Evolutionary conservation across 1,140 invertebrate species (phyloP), one percentile per base, ranked within the genome.

Genomic region (Apocrypta bakeri): DNA sequence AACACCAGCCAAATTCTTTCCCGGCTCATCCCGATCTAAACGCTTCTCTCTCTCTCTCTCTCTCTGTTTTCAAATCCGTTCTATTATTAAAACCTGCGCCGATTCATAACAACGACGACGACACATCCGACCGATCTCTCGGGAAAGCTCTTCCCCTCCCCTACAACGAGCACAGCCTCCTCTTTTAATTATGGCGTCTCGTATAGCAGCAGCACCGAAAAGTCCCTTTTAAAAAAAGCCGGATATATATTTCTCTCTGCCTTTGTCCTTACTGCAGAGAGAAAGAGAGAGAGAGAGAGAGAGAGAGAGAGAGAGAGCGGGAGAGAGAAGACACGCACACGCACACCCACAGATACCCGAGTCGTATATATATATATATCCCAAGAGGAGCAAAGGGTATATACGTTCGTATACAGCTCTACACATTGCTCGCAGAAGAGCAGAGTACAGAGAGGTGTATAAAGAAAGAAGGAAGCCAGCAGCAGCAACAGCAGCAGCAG

Each of bases 391-490:
- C n/a, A n/a, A n/a, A n/a, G n/a, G n/a, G n/a, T n/a, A n/a, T n/a
- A n/a, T n/a, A n/a, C n/a, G n/a, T n/a, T n/a, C n/a, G n/a, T n/a
- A n/a, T n/a, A n/a, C n/a, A n/a, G n/a, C n/a, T n/a, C n/a, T n/a
- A 68, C 27, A 68, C 66, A 29, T n/a, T n/a, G n/a, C n/a, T 12
- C 66, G 27, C 24, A 66, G 63, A 11, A 66, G 9, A 66, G n/a
- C 56, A 61, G 56, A 61, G 56, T 61, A 61, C n/a, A 66, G n/a
- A 48, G 8, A 56, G 42, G 63, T 27, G 63, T 66, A 29, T 4
- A 56, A 40, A 68, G 64, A 71, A 27, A 25, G 42, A 68, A 68
- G 61, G 73, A 69, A 33, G 6, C 31, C 25, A 37, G 33, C 79
- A n/a, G n/a, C 33, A 37, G 33, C 33, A n/a, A n/a, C 33, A 37